Evolutionary conservation across 2,888 invertebrate species (phyloP).

Genomic region (Cylindroiulus punctatus): DNA sequence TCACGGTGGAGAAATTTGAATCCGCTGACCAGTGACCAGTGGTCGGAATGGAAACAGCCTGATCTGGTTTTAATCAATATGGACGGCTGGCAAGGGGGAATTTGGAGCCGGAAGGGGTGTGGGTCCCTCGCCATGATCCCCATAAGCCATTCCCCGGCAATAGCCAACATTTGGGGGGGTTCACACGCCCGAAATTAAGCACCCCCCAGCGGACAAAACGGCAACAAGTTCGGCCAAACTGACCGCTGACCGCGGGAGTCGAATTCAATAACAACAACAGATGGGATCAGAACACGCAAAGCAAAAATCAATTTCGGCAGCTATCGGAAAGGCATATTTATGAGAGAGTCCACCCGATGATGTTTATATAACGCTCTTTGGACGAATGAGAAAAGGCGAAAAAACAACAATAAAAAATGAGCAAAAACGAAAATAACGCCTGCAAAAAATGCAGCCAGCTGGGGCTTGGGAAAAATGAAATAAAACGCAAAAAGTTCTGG

Average conservation of each 20-base stretch:
- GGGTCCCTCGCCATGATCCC: background rate
- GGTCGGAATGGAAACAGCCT: no score
- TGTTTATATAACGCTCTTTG: slow-evolving; percentile 27
- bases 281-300: background rate
- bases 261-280: slow-evolving; percentile 38
- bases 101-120: background rate
- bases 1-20: no score
- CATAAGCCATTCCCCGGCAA: background rate
- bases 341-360: background rate
- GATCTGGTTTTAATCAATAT: background rate
- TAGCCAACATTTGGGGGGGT: background rate
- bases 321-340: background rate
- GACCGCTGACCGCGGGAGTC: background rate
- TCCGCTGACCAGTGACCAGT: no score
- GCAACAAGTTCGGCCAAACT: slow-evolving; percentile 16
- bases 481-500: background rate
- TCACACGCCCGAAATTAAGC: background rate
- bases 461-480: background rate
- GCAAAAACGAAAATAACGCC: no score
- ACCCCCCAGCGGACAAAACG: background rate
- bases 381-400: background rate
- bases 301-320: background rate
- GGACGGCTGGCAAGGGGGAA: background rate
- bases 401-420: background rate
- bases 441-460: no score